These are phyloP conservation scores for Gryllus longicercus DNA, from an alignment of 2,888 invertebrate species.

Conservation along the genomic window DNA sequence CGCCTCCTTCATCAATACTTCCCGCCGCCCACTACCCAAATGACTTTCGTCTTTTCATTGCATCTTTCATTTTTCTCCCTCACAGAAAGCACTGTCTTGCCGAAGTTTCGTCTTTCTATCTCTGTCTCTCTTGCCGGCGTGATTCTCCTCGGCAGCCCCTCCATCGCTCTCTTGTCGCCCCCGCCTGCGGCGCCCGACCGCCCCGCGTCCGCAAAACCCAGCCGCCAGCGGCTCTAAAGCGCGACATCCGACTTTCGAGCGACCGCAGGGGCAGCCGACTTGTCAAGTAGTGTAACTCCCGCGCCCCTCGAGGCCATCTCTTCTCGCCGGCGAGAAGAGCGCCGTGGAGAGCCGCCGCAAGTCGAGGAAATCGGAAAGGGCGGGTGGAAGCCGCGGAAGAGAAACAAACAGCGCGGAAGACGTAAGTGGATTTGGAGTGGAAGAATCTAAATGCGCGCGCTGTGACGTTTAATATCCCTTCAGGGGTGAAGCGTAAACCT, in stretches of 20 bases:
- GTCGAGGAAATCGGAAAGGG: not conserved
- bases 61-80: not conserved
- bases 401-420: slow-evolving; percentile 17
- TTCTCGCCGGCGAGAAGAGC: not conserved
- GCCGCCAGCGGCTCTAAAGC: not conserved
- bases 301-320: not conserved
- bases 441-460: not conserved
- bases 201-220: not conserved
- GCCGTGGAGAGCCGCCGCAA: not conserved
- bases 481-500: not conserved
- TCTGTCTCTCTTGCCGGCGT: too few relatives aligned
- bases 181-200: not conserved
- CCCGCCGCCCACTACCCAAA: slow-evolving; percentile 22
- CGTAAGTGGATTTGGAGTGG: slow-evolving; percentile 8
- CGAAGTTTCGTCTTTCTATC: too few relatives aligned
- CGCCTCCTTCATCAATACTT: slow-evolving; percentile 22
- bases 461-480: slow-evolving; percentile 17
- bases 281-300: not conserved
- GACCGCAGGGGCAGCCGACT: not conserved
- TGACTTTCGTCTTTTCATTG: slow-evolving; percentile 18
- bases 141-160: too few relatives aligned
- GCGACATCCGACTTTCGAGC: not conserved
- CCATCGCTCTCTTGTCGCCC: too few relatives aligned
- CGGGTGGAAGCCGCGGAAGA: not conserved
- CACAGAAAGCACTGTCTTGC: too few relatives aligned